These are phyloP conservation scores for Pollenia labialis DNA, from an alignment of 2,888 invertebrate genomes.

Conservation along the genomic window DNA sequence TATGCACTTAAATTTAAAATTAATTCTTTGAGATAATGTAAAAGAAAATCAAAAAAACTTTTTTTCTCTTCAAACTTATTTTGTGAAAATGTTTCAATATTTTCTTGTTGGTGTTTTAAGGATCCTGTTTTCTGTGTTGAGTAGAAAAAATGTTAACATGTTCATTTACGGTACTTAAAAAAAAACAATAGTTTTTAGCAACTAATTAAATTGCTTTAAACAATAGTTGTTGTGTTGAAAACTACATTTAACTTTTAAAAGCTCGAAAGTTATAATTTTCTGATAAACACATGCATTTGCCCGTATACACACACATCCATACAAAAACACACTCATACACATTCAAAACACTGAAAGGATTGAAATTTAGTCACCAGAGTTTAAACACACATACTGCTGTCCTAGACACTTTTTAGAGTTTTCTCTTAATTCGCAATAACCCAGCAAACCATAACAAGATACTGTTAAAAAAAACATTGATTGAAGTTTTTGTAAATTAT, in stretches of 20 bases:
- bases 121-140: conserved; percentile 31
- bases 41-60: neutral
- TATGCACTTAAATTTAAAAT: neutral
- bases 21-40: conserved; percentile 1
- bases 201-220: conserved; percentile 73
- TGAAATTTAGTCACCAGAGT: conserved; percentile 30
- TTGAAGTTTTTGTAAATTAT: conserved; percentile 45
- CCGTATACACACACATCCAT: conserved; percentile 1
- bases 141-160: conserved; percentile 61
- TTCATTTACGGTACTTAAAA: conserved; percentile 52
- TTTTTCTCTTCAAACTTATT: conserved; percentile 20
- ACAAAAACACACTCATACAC: conserved; percentile 9
- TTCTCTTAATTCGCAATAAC: conserved; percentile 3
- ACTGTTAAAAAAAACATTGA: conserved; percentile 12
- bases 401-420: neutral
- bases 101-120: conserved; percentile 1
- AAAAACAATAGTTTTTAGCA: conserved; percentile 69
- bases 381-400: neutral
- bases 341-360: neutral
- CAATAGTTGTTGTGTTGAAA: conserved; percentile 70
- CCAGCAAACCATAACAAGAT: conserved; percentile 42
- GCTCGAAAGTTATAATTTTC: conserved; percentile 69
- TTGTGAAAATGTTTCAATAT: neutral
- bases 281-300: conserved; percentile 66
- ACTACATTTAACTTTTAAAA: conserved; percentile 69